Evolutionary conservation across 2,888 invertebrate species (phyloP).

Genomic region (Acleris sparsana): DNA sequence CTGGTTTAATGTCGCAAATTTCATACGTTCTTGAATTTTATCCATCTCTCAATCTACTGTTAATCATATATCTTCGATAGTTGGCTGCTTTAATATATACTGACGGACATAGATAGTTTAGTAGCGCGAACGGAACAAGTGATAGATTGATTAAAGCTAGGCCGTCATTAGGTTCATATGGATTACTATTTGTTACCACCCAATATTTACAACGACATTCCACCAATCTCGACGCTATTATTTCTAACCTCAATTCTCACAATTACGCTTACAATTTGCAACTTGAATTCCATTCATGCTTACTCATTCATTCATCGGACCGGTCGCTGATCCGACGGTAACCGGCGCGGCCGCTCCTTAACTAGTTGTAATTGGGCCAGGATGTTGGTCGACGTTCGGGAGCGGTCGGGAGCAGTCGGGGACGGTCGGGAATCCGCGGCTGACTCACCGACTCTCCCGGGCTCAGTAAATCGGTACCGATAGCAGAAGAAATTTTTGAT

Average conservation of each 20-base stretch:
- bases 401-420: slow-evolving; percentile 19
- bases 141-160: no score
- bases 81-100: no score
- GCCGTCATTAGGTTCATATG: no score
- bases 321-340: slow-evolving; percentile 29
- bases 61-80: no score
- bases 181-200: background rate
- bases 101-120: background rate
- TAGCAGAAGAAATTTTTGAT: slow-evolving; percentile 8
- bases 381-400: slow-evolving; percentile 23
- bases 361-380: slow-evolving; percentile 38
- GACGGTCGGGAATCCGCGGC: slow-evolving; percentile 64
- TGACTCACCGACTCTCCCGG: slow-evolving; percentile 52
- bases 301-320: slow-evolving; percentile 37
- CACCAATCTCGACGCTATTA: background rate
- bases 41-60: no score
- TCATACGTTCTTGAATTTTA: no score
- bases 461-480: background rate
- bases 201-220: background rate
- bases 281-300: slow-evolving; percentile 31
- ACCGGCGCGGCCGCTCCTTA: slow-evolving; percentile 35
- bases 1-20: no score
- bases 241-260: slow-evolving; percentile 29
- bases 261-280: slow-evolving; percentile 20
- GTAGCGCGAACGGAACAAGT: no score